Base-by-base conservation (phyloP, 2,797 vertebrate genomes). In the Psittacula derbiana region DNA sequence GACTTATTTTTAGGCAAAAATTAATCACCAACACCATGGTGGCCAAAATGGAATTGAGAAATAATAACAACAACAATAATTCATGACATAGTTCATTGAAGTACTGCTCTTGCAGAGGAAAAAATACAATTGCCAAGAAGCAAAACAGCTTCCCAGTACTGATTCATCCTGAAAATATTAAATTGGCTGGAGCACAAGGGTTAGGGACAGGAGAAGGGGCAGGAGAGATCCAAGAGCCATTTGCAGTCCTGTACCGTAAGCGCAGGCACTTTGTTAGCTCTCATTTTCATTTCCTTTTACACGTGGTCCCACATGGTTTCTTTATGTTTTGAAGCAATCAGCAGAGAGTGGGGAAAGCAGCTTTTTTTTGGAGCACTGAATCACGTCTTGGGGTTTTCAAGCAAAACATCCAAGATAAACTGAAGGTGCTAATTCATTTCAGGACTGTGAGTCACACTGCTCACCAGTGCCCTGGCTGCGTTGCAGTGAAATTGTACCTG, bases 1-100 rank as follows among this genome's bases (percentile, higher is more conserved):
- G 72, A 65, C 40, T 86, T 93, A 94, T 93, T 95, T 92, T 95
- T 95, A 95, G 93, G 65, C 55, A 71, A 78, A 78, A 87, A 91
- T 91, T 43, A 92, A 85, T 95, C 95, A 85, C 55, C 1, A 6
- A 87, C 84, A 84, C 80, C 66, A 83, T 0, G 0, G 46, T 69
- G 78, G 79, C 92, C 83, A 92, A 86, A 75, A 80, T 49, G 75
- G 90, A 85, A 93, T 88, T 88, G 78, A 90, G 91, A 90, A 94
- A 83, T 93, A 74, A 70, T 16, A 90, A 75, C 55, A 91, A 75
- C 79, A 85, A 70, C 76, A 60, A 58, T 49, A 80, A 94, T 92
- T 87, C 67, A 76, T 93, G 67, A 31, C 0, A 0, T 62, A 91
- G 49, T 84, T 88, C 70, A 86, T 18, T 91, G 86, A 90, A 69